phyloP scores from a whole-genome alignment of 2,797 vertebrate species.

The Bovichtus variegatus region DNA sequence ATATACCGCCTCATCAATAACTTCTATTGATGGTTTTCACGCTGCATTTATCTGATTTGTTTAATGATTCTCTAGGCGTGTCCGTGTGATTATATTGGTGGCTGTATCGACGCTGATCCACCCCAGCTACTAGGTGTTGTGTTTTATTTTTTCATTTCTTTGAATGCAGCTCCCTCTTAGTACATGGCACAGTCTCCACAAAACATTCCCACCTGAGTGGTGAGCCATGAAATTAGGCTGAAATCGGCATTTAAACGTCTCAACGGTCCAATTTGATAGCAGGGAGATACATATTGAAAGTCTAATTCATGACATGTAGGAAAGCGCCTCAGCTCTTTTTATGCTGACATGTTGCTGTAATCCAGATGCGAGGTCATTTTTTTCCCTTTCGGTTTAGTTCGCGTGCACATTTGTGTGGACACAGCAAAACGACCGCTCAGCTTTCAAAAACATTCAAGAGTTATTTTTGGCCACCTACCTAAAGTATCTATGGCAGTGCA shows the following conservation, averaged over 20 bases:
- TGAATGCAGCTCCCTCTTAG: constrained; percentile 27
- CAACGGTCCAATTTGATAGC: constrained; percentile 14
- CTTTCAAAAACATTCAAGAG: constrained; percentile 44
- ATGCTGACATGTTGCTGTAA: constrained; percentile 21
- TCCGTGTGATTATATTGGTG: constrained; percentile 72
- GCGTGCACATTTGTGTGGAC: constrained; percentile 21
- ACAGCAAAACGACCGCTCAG: constrained; percentile 35
- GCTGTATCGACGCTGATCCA: constrained; percentile 48
- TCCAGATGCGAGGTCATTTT: constrained; percentile 48
- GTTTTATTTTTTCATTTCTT: constrained; percentile 22
- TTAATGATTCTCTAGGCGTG: constrained; percentile 84
- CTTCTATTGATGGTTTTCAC: constrained; percentile 85
- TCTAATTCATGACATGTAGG: not conserved
- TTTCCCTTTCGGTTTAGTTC: constrained; percentile 48
- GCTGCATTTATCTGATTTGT: constrained; percentile 86
- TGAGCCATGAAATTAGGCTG: not conserved
- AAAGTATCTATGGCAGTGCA: constrained; percentile 25
- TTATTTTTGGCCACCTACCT: constrained; percentile 31
- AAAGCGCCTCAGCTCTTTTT: not conserved
- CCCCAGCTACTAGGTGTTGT: constrained; percentile 27
- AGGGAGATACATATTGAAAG: not conserved
- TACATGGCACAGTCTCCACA: constrained; percentile 20
- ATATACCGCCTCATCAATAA: constrained; percentile 86
- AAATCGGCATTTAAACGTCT: constrained; percentile 36
- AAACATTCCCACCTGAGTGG: constrained; percentile 12